Evolutionary conservation across 2,888 invertebrate genomes (phyloP).

Genomic region (Andrena hattorfiana): DNA sequence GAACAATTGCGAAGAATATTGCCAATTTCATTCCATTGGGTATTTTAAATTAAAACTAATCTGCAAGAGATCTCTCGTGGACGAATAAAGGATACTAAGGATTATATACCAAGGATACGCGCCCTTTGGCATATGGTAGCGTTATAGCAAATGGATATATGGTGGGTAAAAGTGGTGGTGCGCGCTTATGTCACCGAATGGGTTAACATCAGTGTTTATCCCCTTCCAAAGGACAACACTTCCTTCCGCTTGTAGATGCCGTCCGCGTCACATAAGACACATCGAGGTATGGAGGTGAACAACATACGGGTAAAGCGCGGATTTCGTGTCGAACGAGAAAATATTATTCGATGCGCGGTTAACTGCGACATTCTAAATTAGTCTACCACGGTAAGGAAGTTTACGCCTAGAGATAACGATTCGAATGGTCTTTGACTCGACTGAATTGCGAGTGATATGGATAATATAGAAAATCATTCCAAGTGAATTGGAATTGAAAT

Average conservation of each 20-base stretch:
- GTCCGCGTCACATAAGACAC: constrained; percentile 24
- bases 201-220: constrained; percentile 53
- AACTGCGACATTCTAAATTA: constrained; percentile 22
- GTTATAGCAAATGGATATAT: background rate
- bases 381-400: background rate
- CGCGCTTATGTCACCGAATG: constrained; percentile 34
- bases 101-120: no score
- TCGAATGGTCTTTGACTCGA: no score
- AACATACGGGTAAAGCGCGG: constrained; percentile 33
- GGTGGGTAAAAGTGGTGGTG: background rate
- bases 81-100: no score
- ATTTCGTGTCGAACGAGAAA: constrained; percentile 18
- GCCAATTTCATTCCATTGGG: background rate
- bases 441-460: no score
- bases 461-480: no score
- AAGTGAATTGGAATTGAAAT: no score
- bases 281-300: constrained; percentile 31
- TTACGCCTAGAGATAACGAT: background rate
- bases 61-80: no score
- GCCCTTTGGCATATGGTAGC: background rate
- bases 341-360: constrained; percentile 20
- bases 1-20: background rate
- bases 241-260: constrained; percentile 47
- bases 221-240: constrained; percentile 51
- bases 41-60: background rate